Evolutionary conservation across 2,888 invertebrate species (phyloP).

Genomic region (Drosophila kambysellisi): DNA sequence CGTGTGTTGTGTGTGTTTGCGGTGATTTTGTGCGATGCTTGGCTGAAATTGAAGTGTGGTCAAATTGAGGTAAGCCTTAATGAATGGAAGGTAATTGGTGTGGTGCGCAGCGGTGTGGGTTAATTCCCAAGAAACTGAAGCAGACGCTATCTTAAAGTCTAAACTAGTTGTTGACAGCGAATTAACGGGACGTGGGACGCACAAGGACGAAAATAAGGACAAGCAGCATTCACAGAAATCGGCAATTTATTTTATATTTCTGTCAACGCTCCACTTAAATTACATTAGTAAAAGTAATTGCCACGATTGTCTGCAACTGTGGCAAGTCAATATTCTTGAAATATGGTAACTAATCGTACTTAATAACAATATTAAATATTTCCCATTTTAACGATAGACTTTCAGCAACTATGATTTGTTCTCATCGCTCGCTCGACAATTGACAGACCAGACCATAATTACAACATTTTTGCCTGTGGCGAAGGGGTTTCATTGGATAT

Average conservation of each 20-base stretch:
- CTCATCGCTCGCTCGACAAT: neutral
- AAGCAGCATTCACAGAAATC: neutral
- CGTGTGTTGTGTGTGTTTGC: neutral
- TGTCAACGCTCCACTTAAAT: neutral
- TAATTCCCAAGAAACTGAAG: conserved; percentile 18
- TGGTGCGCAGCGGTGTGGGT: conserved; percentile 3
- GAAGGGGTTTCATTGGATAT: conserved; percentile 5
- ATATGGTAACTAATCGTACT: neutral
- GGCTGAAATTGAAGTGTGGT: conserved; percentile 65
- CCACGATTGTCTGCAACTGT: neutral
- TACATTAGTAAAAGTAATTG: neutral
- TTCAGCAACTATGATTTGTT: no score
- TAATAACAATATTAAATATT: neutral
- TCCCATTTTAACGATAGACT: no score
- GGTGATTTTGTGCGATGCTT: conserved; percentile 21
- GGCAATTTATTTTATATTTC: neutral
- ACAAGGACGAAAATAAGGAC: neutral
- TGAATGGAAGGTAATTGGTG: conserved; percentile 65
- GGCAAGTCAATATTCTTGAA: neutral
- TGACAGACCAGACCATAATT: neutral
- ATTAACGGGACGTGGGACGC: neutral
- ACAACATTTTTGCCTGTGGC: conserved; percentile 3
- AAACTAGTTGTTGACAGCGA: conserved; percentile 18
- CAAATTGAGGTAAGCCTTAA: conserved; percentile 68
- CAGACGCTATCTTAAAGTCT: conserved; percentile 11